phyloP scores from a whole-genome alignment of 2,888 invertebrate species.

The Hypomecis punctinalis region DNA sequence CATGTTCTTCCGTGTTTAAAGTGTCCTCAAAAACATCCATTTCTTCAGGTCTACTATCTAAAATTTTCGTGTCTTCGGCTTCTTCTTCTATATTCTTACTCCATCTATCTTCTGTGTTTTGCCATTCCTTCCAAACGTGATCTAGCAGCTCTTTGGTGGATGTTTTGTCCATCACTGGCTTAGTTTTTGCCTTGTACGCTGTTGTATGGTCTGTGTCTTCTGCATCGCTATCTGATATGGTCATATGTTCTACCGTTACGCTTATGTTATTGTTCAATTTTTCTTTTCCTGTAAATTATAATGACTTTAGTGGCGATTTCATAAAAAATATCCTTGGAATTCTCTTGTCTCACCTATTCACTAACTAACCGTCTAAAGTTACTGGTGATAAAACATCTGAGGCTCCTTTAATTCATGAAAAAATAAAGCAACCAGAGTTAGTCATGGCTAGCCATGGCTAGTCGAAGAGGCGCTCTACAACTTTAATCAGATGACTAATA shows the following conservation, averaged over 20 bases:
- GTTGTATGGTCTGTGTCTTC: slow-evolving; percentile 17
- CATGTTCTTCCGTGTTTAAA: background rate
- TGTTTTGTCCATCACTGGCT: slow-evolving; percentile 20
- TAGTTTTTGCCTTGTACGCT: slow-evolving; percentile 15
- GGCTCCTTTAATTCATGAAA: too few relatives aligned
- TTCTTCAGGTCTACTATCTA: background rate
- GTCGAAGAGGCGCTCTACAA: too few relatives aligned
- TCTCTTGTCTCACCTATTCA: too few relatives aligned
- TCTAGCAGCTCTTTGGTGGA: slow-evolving; percentile 10
- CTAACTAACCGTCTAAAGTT: too few relatives aligned
- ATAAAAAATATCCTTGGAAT: too few relatives aligned
- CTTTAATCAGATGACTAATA: too few relatives aligned
- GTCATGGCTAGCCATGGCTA: too few relatives aligned
- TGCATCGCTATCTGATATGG: slow-evolving; percentile 15
- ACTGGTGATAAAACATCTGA: too few relatives aligned
- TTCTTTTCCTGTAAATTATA: slow-evolving; percentile 47
- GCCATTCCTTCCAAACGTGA: slow-evolving; percentile 20
- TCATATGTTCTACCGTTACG: slow-evolving; percentile 53
- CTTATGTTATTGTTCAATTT: slow-evolving; percentile 56
- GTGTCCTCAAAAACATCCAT: background rate
- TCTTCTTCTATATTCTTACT: background rate
- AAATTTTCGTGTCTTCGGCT: background rate
- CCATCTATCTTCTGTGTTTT: slow-evolving; percentile 14
- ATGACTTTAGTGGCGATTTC: background rate
- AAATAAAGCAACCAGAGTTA: too few relatives aligned